Evolutionary conservation across 1,140 invertebrate genomes (phyloP), one percentile per base, ranked within the genome.

Genomic region (Papilio xuthus): DNA sequence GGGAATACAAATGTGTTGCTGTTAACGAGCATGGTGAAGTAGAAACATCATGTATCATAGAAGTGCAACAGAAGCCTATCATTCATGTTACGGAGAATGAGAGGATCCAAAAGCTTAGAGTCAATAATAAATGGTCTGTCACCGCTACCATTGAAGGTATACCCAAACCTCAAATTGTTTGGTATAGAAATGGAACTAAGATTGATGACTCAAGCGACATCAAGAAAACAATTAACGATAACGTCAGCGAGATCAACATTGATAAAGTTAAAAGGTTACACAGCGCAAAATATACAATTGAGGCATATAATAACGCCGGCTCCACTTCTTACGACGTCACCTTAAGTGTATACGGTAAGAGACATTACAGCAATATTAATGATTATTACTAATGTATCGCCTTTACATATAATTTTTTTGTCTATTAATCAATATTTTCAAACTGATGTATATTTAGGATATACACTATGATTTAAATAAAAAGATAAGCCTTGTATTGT

Each of bases 261-360:
- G 91, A 94, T 78, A 94, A 95, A 47, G 84, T 96, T 0, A 90
- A 94, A 18, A 93, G 96, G 80, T 94, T 94, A 28, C 95, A 97
- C 84, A 94, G 95, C 4, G 96, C 95, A 10, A 95, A 94, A 56
- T 97, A 97, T 83, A 95, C 95, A 20, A 90, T 97, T 3, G 95
- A 94, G 81, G 96, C 96, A 18, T 94, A 89, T n/a, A 97, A 97
- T 88, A 94, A 95, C 56, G 95, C 96, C 75, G 98, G 98, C 10
- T 94, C 94, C 15, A 95, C 95, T 23, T 94, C 95, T n/a, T 93
- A 96, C 12, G 97, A 98, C 84, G 93, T 97, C 80, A 95, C 95
- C 50, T 95, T 98, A 12, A 94, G 96, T 92, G 97, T 98, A n/a
- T 96, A 97, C 74, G 97, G 96, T 97, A 94, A 93, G 94, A 90